Evolutionary conservation across 2,888 invertebrate species (phyloP), one percentile per base, ranked within the genome.

Genomic region (Papilio gigon): DNA sequence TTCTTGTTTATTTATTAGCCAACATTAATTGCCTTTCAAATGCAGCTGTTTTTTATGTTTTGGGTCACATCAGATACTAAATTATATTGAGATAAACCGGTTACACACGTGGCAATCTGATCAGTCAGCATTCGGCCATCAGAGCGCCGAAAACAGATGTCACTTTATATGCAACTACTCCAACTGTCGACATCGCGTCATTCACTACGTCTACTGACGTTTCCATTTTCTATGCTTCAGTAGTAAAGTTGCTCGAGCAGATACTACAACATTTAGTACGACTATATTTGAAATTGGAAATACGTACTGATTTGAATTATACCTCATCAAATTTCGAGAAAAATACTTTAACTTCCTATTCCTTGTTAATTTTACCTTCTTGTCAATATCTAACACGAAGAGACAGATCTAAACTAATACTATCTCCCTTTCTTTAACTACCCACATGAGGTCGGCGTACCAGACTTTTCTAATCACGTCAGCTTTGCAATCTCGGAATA

Each of bases 1-100:
- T 70, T 70, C 69, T 70, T 56, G 69, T 70, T 61, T 70, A 70
- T 70, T 65, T 70, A 70, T 70, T 65, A 44, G 69, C 56, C 62
- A 70, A 65, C 65, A 65, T 66, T 65, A 70, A 70, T 66, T 65
- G 69, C 69, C 69, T 65, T 61, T 69, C 61, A 56, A 65, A 65
- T 65, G 69, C 69, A 70, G 69, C 69, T 70, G 69, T 70, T 70
- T 70, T 69, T 50, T 56, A 56, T 65, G 47, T 70, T 62, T 70
- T 37, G 69, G 69, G 69, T 70, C 69, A 69, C 37, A 70, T 65
- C 65, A 62, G 69, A 70, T 70, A 70, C 56, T 66, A 70, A 70
- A 65, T 70, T 65, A 70, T 66, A 65, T 70, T 65, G 56, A 44
- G 56, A 62, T 56, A 62, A 65, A 70, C 69, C 69, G 61, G 69